Percentiles rank a stretch among this genome's conserved stretches.
These are phyloP conservation scores for Unio delphinus DNA, from an alignment of 2,888 invertebrate genomes.

Conservation along the genomic window DNA sequence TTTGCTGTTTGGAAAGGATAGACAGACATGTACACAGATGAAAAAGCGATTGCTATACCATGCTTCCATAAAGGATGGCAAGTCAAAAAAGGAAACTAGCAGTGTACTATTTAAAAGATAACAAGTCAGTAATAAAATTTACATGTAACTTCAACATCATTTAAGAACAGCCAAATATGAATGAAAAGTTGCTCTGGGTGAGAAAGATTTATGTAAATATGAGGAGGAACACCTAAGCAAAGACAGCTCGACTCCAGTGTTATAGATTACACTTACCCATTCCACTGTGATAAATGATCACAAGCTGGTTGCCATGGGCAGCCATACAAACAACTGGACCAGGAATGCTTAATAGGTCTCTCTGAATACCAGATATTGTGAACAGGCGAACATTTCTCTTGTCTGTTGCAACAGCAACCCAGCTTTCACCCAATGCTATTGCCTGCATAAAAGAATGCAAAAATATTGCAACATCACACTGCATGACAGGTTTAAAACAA, in stretches of 20 bases:
- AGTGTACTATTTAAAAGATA: too few species aligned
- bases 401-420: constrained; percentile 86
- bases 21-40: too few species aligned
- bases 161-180: not conserved
- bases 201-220: not conserved
- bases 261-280: constrained; percentile 64
- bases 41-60: too few species aligned
- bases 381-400: constrained; percentile 85
- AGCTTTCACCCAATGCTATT: constrained; percentile 76
- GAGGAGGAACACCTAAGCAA: not conserved
- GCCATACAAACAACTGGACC: constrained; percentile 82
- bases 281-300: constrained; percentile 80
- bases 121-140: too few species aligned
- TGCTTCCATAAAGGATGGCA: too few species aligned
- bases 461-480: too few species aligned
- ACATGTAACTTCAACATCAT: too few species aligned
- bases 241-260: not conserved
- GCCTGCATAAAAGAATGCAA: constrained; percentile 62
- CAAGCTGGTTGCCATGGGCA: constrained; percentile 77
- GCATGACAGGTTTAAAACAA: not conserved
- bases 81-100: too few species aligned
- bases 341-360: constrained; percentile 81
- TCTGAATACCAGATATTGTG: constrained; percentile 89
- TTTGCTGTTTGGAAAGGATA: too few species aligned
- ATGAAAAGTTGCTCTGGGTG: not conserved